Conservation (phyloP, 1,140 invertebrate species). For the Eciton burchellii region DNA sequence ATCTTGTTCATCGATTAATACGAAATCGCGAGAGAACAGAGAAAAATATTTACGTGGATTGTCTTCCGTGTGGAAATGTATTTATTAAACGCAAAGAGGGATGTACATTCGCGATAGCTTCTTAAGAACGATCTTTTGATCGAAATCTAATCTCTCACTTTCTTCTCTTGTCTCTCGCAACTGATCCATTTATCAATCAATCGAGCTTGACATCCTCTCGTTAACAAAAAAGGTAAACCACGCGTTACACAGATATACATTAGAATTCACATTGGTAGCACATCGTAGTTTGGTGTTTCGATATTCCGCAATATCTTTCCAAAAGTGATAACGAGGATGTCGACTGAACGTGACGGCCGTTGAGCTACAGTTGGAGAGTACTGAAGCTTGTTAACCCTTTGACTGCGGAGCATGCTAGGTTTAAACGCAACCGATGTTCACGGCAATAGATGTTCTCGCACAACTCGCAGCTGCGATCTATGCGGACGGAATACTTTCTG, state of each 20-base stretch:
- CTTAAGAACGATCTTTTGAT: too few relatives aligned
- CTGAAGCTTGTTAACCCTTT: conserved; percentile 86
- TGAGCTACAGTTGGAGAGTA: conserved; percentile 81
- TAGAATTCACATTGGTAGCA: background rate
- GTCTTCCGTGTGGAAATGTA: background rate
- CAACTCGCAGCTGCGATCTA: too few relatives aligned
- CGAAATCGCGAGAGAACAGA: background rate
- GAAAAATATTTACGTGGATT: background rate
- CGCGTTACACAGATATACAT: background rate
- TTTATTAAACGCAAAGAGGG: background rate
- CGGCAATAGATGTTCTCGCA: too few relatives aligned
- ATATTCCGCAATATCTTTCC: conserved; percentile 27
- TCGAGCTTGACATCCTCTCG: too few relatives aligned
- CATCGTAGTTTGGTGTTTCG: too few relatives aligned
- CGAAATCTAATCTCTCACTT: background rate
- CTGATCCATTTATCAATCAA: too few relatives aligned
- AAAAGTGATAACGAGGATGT: conserved; percentile 64
- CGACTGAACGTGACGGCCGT: conserved; percentile 69
- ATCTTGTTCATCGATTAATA: background rate
- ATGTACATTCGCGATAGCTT: background rate
- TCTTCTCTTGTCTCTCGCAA: background rate
- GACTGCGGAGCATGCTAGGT: too few relatives aligned
- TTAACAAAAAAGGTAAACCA: too few relatives aligned
- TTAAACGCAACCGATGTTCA: too few relatives aligned
- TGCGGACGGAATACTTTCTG: too few relatives aligned